A percentile compares a stretch with the other conserved stretches of the same genome.
Conservation (phyloP, 2,888 invertebrate species). For the Eupithecia inturbata region DNA sequence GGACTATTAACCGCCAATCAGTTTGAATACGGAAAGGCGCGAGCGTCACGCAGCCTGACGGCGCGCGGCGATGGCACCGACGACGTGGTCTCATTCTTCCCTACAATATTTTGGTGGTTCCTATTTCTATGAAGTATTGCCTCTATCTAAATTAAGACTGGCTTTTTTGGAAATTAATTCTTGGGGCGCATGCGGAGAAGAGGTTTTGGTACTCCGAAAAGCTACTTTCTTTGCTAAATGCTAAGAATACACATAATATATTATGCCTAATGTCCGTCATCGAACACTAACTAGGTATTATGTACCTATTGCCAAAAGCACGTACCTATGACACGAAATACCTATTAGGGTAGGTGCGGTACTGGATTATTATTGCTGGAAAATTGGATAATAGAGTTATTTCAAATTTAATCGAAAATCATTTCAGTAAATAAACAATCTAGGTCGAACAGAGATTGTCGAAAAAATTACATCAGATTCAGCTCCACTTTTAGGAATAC, state of each 20-base stretch:
- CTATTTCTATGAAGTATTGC: constrained; percentile 24
- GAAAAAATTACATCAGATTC: neutral
- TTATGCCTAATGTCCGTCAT: neutral
- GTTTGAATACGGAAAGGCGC: constrained; percentile 38
- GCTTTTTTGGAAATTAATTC: constrained; percentile 5
- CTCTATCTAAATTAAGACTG: constrained; percentile 11
- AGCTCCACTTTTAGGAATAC: neutral
- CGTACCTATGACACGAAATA: neutral
- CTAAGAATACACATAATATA: neutral
- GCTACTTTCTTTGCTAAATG: neutral
- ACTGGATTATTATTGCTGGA: neutral
- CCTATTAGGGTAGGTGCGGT: neutral
- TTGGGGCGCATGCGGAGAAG: neutral
- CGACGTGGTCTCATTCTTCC: constrained; percentile 23
- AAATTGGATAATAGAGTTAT: neutral
- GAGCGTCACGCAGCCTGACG: constrained; percentile 39
- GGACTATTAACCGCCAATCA: constrained; percentile 44
- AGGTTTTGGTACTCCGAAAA: too few species aligned
- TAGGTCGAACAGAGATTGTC: neutral
- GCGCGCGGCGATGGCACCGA: constrained; percentile 40
- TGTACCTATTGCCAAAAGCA: neutral
- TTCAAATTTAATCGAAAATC: neutral
- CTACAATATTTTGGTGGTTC: constrained; percentile 26
- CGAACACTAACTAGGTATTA: too few species aligned
- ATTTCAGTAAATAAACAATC: neutral